phyloP scores from a whole-genome alignment of 2,113 vertebrate species.

The Notarius lentiginosus region DNA sequence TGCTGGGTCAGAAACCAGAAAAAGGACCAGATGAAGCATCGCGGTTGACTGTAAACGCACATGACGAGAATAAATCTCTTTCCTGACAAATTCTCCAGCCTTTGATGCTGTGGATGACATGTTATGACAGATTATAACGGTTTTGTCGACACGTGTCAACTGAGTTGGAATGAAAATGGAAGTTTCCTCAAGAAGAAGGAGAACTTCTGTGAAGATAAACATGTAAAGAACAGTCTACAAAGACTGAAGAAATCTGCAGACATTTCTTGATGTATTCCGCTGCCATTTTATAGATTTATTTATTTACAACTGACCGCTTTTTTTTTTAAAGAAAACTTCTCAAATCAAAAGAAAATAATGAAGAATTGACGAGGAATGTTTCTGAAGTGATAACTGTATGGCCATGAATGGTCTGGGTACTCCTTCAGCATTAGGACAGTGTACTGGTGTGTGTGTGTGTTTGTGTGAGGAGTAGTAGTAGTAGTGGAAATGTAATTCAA shows the following conservation, averaged over 20 bases:
- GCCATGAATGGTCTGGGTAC: slow-evolving; percentile 35
- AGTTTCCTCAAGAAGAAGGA: neutral
- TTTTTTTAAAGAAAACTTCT: neutral
- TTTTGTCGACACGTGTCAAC: neutral
- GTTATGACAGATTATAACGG: neutral
- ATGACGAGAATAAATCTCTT: neutral
- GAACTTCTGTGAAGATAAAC: neutral
- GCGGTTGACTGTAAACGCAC: neutral
- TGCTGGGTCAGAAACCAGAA: neutral
- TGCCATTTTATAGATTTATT: neutral
- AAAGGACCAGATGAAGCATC: neutral
- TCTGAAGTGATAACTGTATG: too few relatives aligned
- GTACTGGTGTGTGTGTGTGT: neutral
- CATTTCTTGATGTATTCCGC: neutral
- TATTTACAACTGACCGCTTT: neutral
- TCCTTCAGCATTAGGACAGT: neutral
- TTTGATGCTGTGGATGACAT: too few relatives aligned
- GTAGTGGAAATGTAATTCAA: slow-evolving; percentile 25
- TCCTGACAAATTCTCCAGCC: neutral
- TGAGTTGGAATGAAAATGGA: neutral
- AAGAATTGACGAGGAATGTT: neutral
- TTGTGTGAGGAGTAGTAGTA: neutral
- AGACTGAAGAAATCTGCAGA: neutral
- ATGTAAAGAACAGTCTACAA: neutral
- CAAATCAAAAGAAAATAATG: neutral